Base-by-base conservation (phyloP, 1,140 invertebrate species). In the Apis laboriosa region DNA sequence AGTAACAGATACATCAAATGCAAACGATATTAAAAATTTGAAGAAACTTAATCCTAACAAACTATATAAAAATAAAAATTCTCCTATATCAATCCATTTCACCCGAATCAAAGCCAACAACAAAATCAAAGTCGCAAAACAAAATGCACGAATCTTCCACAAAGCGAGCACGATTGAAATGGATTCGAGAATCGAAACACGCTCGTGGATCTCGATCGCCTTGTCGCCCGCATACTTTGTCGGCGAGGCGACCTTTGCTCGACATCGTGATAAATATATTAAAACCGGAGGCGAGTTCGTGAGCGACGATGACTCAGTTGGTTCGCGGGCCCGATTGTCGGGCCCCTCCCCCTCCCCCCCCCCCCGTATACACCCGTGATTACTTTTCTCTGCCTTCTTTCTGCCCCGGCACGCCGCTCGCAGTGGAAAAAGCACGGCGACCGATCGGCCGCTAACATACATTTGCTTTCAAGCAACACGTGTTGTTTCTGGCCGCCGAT, bases 391-490 rank as follows among this genome's bases (percentile, higher is more conserved):
- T 61, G 1, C 19, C 34, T 67, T 43, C 64, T 21, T 67, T 67
- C 9, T 19, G 11, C 11, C 28, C 2, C 15, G 3, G 8, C 17
- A 43, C 28, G 19, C 55, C 11, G 7, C 12, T 24, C 1, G 49
- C 19, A 8, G 34, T 66, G 58, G 80, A 81, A 81, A 76, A 76
- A 19, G 19, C 28, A 28, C 28, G 63, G 61, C 72, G 73, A 43
- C 74, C 24, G 80, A 43, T 68, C 68, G 64, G 55, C 28, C 49
- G 24, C 53, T 19, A 72, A 83, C 81, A 78, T 78, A 78, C 76
- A 78, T 83, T 83, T 78, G 81, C 81, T 83, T 83, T 83, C 81
- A 83, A 58, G 81, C 75, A 49, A 83, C 81, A 72, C 81, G 81
- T 83, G 81, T 83, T 83, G 64, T 83, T 66, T 78, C 81, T 71